Evolutionary conservation across 1,140 invertebrate species (phyloP).

Genomic region (Colletes gigas): DNA sequence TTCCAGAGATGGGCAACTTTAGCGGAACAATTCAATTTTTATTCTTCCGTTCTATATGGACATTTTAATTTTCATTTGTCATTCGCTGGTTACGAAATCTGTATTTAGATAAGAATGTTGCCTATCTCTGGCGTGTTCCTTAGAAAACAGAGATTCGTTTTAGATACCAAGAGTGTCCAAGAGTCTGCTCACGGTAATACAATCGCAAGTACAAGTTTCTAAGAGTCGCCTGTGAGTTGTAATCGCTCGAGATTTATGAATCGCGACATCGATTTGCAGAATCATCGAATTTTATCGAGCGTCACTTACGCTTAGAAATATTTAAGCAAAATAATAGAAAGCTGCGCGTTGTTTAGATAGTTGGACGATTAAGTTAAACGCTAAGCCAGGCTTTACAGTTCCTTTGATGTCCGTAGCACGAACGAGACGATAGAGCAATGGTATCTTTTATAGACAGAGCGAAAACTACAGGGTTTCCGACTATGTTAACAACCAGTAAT

Average conservation of each 20-base stretch:
- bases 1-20: too few relatives aligned
- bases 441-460: constrained; percentile 8
- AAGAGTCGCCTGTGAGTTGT: neutral
- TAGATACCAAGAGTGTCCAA: neutral
- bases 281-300: neutral
- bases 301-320: neutral
- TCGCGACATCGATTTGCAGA: neutral
- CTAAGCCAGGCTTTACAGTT: constrained; percentile 32
- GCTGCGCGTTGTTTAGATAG: neutral
- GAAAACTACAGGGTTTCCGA: neutral
- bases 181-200: neutral
- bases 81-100: too few relatives aligned
- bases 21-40: too few relatives aligned
- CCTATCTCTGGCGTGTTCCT: neutral
- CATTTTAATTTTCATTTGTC: too few relatives aligned
- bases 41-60: too few relatives aligned
- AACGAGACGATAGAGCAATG: neutral
- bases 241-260: neutral
- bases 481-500: neutral
- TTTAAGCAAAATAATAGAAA: neutral
- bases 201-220: constrained; percentile 7
- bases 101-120: too few relatives aligned
- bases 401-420: constrained; percentile 38
- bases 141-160: neutral
- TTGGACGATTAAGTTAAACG: neutral